phyloP scores from a whole-genome alignment of 2,888 invertebrate species.

The Cyrtodaria siliqua region DNA sequence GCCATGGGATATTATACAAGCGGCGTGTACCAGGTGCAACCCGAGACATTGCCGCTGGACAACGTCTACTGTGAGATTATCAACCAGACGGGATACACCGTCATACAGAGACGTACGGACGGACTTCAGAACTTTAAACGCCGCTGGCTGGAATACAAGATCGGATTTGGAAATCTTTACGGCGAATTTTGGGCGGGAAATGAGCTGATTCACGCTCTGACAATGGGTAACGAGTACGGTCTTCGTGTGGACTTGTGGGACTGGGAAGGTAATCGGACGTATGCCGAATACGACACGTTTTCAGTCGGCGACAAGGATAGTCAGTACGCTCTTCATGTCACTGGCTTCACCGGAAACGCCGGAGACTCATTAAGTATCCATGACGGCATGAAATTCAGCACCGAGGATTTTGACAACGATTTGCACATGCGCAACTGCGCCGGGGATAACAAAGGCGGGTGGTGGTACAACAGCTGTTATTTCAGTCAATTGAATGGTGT shows the following conservation, averaged over 20 bases:
- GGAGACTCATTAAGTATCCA: conserved; percentile 84
- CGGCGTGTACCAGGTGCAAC: conserved; percentile 81
- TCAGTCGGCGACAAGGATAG: conserved; percentile 74
- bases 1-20: conserved; percentile 73
- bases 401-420: conserved; percentile 85
- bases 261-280: conserved; percentile 83
- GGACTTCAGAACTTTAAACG: conserved; percentile 80
- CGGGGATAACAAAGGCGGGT: conserved; percentile 83
- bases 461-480: conserved; percentile 85
- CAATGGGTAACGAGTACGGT: conserved; percentile 75
- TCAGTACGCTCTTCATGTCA: conserved; percentile 78
- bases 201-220: conserved; percentile 77
- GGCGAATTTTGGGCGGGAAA: conserved; percentile 85
- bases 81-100: conserved; percentile 81
- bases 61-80: conserved; percentile 83
- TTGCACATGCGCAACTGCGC: conserved; percentile 83
- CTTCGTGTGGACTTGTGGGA: conserved; percentile 85
- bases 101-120: conserved; percentile 82
- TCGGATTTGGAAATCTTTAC: conserved; percentile 84
- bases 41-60: conserved; percentile 66
- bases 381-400: conserved; percentile 84
- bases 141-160: conserved; percentile 84
- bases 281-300: conserved; percentile 82
- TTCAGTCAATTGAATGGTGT: conserved; percentile 83
- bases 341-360: conserved; percentile 77